phyloP scores from a whole-genome alignment of 2,888 invertebrate genomes.

The Synergus japonicus region DNA sequence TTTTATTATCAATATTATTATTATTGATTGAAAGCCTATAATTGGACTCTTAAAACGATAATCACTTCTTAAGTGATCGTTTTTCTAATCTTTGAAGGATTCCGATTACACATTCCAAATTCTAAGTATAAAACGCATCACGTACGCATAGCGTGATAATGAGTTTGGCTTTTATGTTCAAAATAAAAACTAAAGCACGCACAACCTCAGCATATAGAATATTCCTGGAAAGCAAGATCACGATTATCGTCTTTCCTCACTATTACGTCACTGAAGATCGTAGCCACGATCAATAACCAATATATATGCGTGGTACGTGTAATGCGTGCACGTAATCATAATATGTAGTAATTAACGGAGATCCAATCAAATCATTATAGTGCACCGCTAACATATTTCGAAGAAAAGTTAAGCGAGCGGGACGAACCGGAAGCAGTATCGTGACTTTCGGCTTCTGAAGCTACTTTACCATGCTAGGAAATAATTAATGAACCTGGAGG shows the following conservation, averaged over 20 bases:
- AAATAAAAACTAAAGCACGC: slow-evolving; percentile 39
- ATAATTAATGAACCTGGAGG: slow-evolving; percentile 56
- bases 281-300: slow-evolving; percentile 32
- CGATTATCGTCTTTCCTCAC: slow-evolving; percentile 7
- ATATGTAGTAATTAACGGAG: neutral
- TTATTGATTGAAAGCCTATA: no score
- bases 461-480: slow-evolving; percentile 52
- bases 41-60: no score
- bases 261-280: slow-evolving; percentile 13
- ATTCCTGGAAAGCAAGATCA: slow-evolving; percentile 33
- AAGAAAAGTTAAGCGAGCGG: slow-evolving; percentile 2
- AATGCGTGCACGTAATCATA: neutral
- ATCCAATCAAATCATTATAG: neutral
- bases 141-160: neutral
- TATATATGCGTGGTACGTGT: neutral
- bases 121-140: neutral
- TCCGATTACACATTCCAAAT: neutral
- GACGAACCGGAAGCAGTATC: slow-evolving; percentile 53
- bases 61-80: neutral
- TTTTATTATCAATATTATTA: no score
- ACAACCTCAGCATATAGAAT: slow-evolving; percentile 16
- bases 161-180: neutral
- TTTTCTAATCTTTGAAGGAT: neutral
- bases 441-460: slow-evolving; percentile 53
- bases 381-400: neutral